Conservation (phyloP, 2,888 invertebrate genomes). For the Pseudanteris insignis region DNA sequence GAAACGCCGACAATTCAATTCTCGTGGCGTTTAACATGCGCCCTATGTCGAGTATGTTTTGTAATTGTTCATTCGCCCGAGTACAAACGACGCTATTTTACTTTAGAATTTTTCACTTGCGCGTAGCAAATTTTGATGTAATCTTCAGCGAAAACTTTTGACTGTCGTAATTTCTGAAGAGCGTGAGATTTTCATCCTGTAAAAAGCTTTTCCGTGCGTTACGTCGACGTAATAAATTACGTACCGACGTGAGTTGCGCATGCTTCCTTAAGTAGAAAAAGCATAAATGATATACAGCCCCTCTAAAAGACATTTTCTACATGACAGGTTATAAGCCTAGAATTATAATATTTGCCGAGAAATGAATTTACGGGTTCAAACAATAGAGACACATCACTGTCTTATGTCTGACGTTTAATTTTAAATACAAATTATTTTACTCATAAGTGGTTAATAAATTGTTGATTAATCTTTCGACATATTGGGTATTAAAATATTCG, state of each 20-base stretch:
- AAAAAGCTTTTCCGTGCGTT: slow-evolving; percentile 36
- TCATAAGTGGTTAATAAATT: too few relatives aligned
- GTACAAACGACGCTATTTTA: not conserved
- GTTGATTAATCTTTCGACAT: too few relatives aligned
- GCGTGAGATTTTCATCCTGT: slow-evolving; percentile 37
- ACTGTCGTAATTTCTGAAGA: slow-evolving; percentile 31
- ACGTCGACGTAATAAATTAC: slow-evolving; percentile 36
- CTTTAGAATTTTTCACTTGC: slow-evolving; percentile 15
- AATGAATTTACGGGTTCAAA: too few relatives aligned
- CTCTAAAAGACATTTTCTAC: slow-evolving; percentile 42
- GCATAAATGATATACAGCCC: slow-evolving; percentile 48
- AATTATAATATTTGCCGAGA: not conserved
- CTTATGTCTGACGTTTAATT: too few relatives aligned
- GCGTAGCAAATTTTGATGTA: slow-evolving; percentile 19
- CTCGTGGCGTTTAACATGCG: slow-evolving; percentile 7
- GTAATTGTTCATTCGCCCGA: slow-evolving; percentile 8
- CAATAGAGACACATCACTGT: too few relatives aligned
- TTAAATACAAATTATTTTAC: too few relatives aligned
- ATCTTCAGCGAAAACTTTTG: slow-evolving; percentile 26
- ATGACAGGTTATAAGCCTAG: slow-evolving; percentile 20
- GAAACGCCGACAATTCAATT: slow-evolving; percentile 1
- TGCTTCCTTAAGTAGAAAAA: slow-evolving; percentile 50
- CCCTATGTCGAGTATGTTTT: slow-evolving; percentile 5
- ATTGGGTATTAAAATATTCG: too few relatives aligned
- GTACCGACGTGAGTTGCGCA: slow-evolving; percentile 42